Evolutionary conservation across 2,113 vertebrate genomes (phyloP), one percentile per base, ranked within the genome.

Genomic region (Pithys albifrons): DNA sequence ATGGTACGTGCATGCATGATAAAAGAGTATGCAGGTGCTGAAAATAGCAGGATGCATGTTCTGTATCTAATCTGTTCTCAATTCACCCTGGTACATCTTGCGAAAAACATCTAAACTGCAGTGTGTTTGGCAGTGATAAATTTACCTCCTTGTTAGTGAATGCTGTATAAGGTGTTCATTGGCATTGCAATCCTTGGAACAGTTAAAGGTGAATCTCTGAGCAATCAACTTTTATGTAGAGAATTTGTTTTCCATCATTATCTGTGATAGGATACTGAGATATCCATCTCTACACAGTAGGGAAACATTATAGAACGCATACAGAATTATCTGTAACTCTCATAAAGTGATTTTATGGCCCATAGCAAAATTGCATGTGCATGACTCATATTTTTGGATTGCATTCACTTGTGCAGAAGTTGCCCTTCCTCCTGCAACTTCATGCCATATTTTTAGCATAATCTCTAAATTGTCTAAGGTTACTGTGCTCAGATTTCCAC

Each of bases 311-410:
- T 87, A 89, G 94, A 97, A 93, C 93, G 93, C 93, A 92, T 96
- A 96, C 95, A 91, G 95, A 96, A 97, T 96, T 97, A 97, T 96
- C 95, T 96, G 95, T 95, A 97, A 92, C 96, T 97, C 91, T 95
- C 85, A 89, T 96, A 95, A 97, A 97, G 91, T 84, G 95, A 97
- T 97, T 97, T 98, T 96, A 97, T 97, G 96, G 96, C 97, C 96
- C 82, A 93, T 73, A 96, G 97, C 96, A 96, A 97, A 97, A 97
- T 98, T 96, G 88, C 94, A 96, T 91, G 33, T 85, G 97, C 93
- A 91, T 98, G 97, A 98, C 94, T 97, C 97, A 97, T 89, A 25
- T 91, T 97, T 95, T 85, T 94, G 93, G 92, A 96, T 92, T 91
- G 85, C 65, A 24, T 95, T 89, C 92, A n/a, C 94, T 96, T 96